phyloP scores from a whole-genome alignment of 2,113 vertebrate species.

The Periophthalmus modestus region DNA sequence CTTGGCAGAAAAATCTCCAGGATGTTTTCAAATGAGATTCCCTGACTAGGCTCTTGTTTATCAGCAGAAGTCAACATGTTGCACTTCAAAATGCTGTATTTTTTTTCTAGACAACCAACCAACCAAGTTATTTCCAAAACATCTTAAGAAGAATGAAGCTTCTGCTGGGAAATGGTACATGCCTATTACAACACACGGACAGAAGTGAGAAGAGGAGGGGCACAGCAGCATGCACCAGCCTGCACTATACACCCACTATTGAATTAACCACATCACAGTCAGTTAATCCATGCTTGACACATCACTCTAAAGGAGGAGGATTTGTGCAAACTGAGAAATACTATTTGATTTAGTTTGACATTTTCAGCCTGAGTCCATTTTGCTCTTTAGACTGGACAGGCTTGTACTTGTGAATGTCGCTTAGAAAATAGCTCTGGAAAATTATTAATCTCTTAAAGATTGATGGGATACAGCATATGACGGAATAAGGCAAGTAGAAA shows the following conservation, averaged over 20 bases:
- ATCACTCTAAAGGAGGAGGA: not conserved
- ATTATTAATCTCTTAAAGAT: conserved; percentile 54
- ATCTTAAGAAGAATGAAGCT: not conserved
- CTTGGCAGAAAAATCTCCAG: not conserved
- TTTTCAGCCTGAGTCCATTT: not conserved
- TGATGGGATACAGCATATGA: conserved; percentile 25
- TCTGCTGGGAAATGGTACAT: not conserved
- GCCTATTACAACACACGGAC: conserved; percentile 20
- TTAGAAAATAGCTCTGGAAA: conserved; percentile 20
- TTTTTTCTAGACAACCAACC: not conserved
- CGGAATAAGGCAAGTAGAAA: not conserved
- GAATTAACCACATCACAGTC: conserved; percentile 45
- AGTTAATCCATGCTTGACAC: conserved; percentile 9
- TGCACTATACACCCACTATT: conserved; percentile 40
- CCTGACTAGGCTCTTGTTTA: not conserved
- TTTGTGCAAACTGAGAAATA: not conserved
- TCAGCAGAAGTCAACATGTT: not conserved
- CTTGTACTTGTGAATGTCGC: conserved; percentile 30
- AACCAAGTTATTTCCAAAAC: not conserved
- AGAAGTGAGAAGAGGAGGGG: conserved; percentile 42
- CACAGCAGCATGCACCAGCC: conserved; percentile 55
- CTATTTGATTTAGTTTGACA: not conserved
- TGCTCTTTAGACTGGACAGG: conserved; percentile 18
- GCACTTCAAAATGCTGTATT: conserved; percentile 3
- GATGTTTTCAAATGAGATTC: not conserved